phyloP scores from a whole-genome alignment of 2,113 vertebrate genomes.

The Sarotherodon lohbergeri region DNA sequence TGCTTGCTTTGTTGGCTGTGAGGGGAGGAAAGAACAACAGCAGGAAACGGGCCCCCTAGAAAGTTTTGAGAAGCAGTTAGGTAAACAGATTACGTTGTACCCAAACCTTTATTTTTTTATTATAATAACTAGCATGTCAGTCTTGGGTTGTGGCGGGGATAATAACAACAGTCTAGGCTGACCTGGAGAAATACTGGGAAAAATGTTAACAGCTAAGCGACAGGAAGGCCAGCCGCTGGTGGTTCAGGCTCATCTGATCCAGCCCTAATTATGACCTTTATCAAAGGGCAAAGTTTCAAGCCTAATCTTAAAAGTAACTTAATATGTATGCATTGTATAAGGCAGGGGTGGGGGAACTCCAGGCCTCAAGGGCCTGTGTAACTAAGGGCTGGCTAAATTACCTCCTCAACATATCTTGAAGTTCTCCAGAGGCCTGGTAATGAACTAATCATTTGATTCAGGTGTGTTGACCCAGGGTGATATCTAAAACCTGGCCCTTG shows the following conservation, averaged over 20 bases:
- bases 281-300: neutral
- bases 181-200: neutral
- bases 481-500: neutral
- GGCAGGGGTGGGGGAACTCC: neutral
- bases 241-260: neutral
- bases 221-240: neutral
- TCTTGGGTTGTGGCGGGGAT: neutral
- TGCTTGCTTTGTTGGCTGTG: neutral
- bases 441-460: neutral
- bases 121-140: neutral
- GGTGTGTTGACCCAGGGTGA: neutral
- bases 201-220: neutral
- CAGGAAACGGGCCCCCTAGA: neutral
- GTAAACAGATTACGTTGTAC: neutral
- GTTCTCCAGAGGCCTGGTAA: neutral
- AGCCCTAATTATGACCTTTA: neutral
- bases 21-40: neutral
- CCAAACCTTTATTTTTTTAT: neutral
- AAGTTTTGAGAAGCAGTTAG: neutral
- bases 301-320: neutral
- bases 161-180: neutral
- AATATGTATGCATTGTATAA: neutral
- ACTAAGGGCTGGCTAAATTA: neutral
- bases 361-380: neutral
- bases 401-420: neutral